Percentiles rank a stretch among this genome's conserved stretches.
Conservation (phyloP, 2,113 vertebrate species). For the Hyla sarda region DNA sequence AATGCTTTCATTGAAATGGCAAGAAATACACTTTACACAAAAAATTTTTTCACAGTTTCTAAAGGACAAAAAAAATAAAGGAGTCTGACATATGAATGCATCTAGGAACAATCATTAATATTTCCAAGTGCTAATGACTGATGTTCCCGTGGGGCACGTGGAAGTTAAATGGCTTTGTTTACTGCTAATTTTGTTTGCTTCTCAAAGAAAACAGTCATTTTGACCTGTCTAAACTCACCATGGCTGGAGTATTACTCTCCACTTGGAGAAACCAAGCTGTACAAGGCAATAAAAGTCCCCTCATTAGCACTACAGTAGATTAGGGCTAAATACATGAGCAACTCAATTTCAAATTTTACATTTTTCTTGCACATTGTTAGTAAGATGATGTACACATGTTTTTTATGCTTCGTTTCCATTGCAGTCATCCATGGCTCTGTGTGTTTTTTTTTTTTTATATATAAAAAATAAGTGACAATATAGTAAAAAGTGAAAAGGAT, state of each 20-base stretch:
- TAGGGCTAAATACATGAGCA: not conserved
- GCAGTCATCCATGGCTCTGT: not conserved
- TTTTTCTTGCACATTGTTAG: not conserved
- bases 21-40: slow-evolving; percentile 66
- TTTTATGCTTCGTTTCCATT: not conserved
- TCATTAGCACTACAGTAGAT: slow-evolving; percentile 22
- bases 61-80: slow-evolving; percentile 63
- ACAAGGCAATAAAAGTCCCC: slow-evolving; percentile 4
- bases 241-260: slow-evolving; percentile 24
- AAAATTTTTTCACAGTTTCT: slow-evolving; percentile 29
- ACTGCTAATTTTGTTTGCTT: slow-evolving; percentile 52
- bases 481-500: not conserved
- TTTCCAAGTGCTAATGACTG: slow-evolving; percentile 47
- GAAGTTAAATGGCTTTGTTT: slow-evolving; percentile 52
- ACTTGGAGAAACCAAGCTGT: slow-evolving; percentile 9
- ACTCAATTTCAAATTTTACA: not conserved
- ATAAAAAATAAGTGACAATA: not conserved
- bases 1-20: slow-evolving; percentile 78
- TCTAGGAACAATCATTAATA: slow-evolving; percentile 49
- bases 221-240: slow-evolving; percentile 37
- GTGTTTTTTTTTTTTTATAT: too few relatives aligned
- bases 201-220: slow-evolving; percentile 44
- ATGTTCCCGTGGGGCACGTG: slow-evolving; percentile 14
- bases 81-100: slow-evolving; percentile 56
- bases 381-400: not conserved